Conservation (phyloP, 2,797 vertebrate species). For the Coccyzus lansbergi region DNA sequence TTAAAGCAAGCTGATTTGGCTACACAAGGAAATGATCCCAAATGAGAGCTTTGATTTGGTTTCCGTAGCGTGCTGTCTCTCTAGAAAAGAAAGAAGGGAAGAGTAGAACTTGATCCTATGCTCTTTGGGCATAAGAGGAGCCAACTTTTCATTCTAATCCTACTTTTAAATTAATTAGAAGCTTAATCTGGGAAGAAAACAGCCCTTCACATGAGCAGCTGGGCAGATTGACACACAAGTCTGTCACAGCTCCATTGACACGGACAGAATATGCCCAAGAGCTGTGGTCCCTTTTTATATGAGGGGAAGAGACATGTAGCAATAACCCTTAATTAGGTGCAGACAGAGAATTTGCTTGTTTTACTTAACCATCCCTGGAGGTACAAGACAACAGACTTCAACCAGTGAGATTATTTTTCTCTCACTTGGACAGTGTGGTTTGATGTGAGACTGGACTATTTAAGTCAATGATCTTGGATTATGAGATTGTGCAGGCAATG, state of each 20-base stretch:
- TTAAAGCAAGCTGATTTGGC: not conserved
- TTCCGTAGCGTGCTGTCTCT: not conserved
- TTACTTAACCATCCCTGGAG: not conserved
- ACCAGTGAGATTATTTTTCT: not conserved
- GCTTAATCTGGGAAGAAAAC: not conserved
- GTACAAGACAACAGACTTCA: not conserved
- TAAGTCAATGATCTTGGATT: not conserved
- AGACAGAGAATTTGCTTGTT: not conserved
- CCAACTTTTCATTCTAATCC: not conserved
- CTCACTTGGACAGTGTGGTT: not conserved
- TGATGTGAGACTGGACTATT: not conserved
- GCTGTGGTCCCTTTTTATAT: not conserved
- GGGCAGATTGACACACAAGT: not conserved
- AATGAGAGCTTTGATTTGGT: not conserved
- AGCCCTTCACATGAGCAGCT: not conserved
- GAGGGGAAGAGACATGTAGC: not conserved
- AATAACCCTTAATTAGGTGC: not conserved
- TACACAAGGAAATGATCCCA: not conserved
- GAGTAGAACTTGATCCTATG: not conserved
- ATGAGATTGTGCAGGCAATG: not conserved
- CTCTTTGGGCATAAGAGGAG: rapidly evolving
- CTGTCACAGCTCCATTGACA: not conserved
- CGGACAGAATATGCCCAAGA: not conserved
- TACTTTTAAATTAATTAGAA: not conserved
- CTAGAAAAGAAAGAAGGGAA: not conserved